Percentiles rank a stretch among this genome's conserved stretches.
Evolutionary conservation across 2,113 vertebrate genomes (phyloP).

Genomic region (Cephalopholis sonnerati): DNA sequence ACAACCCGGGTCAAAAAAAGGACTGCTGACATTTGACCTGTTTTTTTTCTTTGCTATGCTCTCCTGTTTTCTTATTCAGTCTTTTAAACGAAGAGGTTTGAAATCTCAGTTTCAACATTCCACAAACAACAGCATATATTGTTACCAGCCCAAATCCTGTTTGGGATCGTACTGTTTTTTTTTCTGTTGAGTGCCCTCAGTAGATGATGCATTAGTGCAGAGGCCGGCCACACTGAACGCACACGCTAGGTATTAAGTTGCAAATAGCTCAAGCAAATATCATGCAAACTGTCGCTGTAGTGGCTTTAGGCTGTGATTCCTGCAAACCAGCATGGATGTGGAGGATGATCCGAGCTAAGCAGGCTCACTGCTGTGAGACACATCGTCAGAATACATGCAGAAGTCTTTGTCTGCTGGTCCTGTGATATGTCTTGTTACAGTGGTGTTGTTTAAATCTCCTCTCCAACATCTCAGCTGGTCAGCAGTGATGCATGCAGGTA

Average conservation of each 20-base stretch:
- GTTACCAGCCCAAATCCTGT: neutral
- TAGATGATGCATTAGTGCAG: slow-evolving; percentile 22
- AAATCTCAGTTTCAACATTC: slow-evolving; percentile 75
- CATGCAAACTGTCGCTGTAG: slow-evolving; percentile 65
- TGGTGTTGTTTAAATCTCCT: neutral
- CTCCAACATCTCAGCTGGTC: neutral
- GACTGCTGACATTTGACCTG: neutral
- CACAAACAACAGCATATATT: slow-evolving; percentile 28
- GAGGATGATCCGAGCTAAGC: neutral
- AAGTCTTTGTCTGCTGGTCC: neutral
- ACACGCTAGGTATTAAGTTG: slow-evolving; percentile 57
- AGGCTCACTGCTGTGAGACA: neutral
- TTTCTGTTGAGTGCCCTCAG: slow-evolving; percentile 25
- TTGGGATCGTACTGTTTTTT: slow-evolving; percentile 11
- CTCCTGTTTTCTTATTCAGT: slow-evolving; percentile 22
- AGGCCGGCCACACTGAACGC: slow-evolving; percentile 22
- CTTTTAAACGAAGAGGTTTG: slow-evolving; percentile 45
- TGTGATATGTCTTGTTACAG: neutral
- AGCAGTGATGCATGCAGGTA: slow-evolving; percentile 25
- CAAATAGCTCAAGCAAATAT: slow-evolving; percentile 73
- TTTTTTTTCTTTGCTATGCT: slow-evolving; percentile 4
- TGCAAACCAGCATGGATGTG: slow-evolving; percentile 1
- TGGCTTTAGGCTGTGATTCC: slow-evolving; percentile 39
- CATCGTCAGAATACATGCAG: slow-evolving; percentile 1
- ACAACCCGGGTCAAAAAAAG: neutral